Evolutionary conservation across 1,140 invertebrate species (phyloP).

Genomic region (Diabrotica virgifera): DNA sequence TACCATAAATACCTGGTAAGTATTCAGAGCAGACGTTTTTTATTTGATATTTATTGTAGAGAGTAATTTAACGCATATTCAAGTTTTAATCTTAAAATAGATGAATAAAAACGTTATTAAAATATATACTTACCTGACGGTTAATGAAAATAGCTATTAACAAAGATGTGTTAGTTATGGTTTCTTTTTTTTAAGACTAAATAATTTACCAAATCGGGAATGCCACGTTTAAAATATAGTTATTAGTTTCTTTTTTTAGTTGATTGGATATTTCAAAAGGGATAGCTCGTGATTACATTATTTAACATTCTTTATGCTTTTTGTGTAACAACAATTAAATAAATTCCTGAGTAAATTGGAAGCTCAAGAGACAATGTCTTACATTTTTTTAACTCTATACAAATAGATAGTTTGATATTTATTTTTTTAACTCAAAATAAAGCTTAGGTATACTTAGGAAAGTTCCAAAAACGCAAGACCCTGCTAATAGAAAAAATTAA

Average conservation of each 20-base stretch:
- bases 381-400: too few relatives aligned
- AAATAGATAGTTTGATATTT: too few relatives aligned
- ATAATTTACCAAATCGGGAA: conserved; percentile 1
- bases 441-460: too few relatives aligned
- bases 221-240: not conserved
- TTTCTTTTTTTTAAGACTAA: conserved; percentile 5
- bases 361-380: too few relatives aligned
- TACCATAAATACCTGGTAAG: conserved; percentile 14
- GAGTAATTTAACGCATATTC: conserved; percentile 21
- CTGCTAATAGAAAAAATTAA: too few relatives aligned
- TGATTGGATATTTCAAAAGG: not conserved
- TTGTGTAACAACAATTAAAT: not conserved
- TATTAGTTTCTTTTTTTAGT: not conserved
- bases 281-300: not conserved
- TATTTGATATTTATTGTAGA: conserved; percentile 12
- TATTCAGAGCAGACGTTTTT: conserved; percentile 7
- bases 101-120: conserved; percentile 21
- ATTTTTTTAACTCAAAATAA: too few relatives aligned
- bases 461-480: too few relatives aligned
- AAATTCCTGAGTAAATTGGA: too few relatives aligned
- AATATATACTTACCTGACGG: conserved; percentile 6
- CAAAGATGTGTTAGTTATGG: conserved; percentile 15
- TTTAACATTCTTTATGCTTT: conserved; percentile 3
- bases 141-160: conserved; percentile 9
- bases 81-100: conserved; percentile 19